Evolutionary conservation across 2,888 invertebrate species (phyloP), one percentile per base, ranked within the genome.

Genomic region (Andrena camellia): DNA sequence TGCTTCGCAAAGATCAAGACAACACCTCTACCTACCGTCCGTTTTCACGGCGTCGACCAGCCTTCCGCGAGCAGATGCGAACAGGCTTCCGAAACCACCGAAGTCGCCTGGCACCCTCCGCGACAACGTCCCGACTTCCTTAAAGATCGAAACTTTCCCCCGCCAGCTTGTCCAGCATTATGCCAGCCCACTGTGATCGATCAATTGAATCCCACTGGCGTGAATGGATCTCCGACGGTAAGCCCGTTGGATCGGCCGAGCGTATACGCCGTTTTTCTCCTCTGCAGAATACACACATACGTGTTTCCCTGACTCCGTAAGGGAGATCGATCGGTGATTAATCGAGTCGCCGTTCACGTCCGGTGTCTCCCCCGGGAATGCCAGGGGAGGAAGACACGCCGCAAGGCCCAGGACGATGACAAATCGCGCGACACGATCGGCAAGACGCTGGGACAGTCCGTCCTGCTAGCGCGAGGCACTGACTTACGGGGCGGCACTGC

Each of bases 401-500:
- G 23, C 50, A 52, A 52, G 64, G 8, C 13, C 10, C 69, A 31
- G 60, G 23, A 69, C 69, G 82, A 81, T 82, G 81, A 81, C 81
- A 82, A 81, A 81, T 81, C 60, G 73, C 62, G 13, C 17, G 54
- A 81, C 60, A 62, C 75, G 74, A n/a, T 48, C 54, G 29, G 57
- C 59, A 70, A 70, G 70, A 80, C 70, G 64, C 52, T 66, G 57
- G 57, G 72, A 59, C 50, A 29, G 79, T 57, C 48, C 69, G 69
- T 69, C 78, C 63, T 48, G 13, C 57, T 64, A 20, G 69, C 26
- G 72, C 31, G 35, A 52, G 70, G 70, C 66, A 63, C 74, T 71
- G 83, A 83, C 78, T 78, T 71, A 71, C 78, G 59, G 59, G 42
- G 84, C 76, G 76, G 23, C 48, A 50, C 79, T 78, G 78, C 70